These are phyloP conservation scores for Catharus fuscescens DNA, from an alignment of 2,113 vertebrate species.

Conservation along the genomic window DNA sequence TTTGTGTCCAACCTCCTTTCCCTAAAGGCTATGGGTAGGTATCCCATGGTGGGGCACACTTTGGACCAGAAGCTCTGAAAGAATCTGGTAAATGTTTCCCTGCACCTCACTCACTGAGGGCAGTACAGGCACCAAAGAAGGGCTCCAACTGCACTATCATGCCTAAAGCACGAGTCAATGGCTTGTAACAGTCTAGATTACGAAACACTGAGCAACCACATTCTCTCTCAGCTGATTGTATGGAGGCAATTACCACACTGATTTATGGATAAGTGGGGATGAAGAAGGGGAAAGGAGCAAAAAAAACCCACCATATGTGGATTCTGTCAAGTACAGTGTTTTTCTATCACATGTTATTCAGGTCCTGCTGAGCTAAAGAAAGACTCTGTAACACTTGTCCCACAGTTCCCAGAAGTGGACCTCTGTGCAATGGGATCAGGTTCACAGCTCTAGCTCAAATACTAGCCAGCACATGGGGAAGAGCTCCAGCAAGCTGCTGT, in stretches of 20 bases:
- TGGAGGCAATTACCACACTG: neutral
- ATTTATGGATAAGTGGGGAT: neutral
- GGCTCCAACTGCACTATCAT: neutral
- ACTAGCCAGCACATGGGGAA: neutral
- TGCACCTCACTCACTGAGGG: neutral
- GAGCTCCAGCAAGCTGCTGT: neutral
- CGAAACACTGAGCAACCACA: neutral
- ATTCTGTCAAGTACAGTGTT: neutral
- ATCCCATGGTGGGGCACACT: neutral
- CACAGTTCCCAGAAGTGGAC: neutral
- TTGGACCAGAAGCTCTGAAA: neutral
- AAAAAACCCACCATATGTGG: neutral
- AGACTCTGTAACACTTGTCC: neutral
- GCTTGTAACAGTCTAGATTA: neutral
- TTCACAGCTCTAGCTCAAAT: neutral
- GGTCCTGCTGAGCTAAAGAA: neutral
- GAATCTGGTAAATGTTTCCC: neutral
- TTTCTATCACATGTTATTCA: neutral
- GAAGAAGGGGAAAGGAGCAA: neutral
- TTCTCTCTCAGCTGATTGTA: neutral
- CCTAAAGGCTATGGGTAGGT: accelerated
- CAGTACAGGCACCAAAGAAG: neutral
- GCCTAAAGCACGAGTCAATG: neutral
- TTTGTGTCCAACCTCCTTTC: neutral
- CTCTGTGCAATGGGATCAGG: neutral